Percentiles rank a stretch among this genome's conserved stretches.
These are phyloP conservation scores for Xiphophorus birchmanni DNA, from an alignment of 2,797 vertebrate species.

Conservation along the genomic window DNA sequence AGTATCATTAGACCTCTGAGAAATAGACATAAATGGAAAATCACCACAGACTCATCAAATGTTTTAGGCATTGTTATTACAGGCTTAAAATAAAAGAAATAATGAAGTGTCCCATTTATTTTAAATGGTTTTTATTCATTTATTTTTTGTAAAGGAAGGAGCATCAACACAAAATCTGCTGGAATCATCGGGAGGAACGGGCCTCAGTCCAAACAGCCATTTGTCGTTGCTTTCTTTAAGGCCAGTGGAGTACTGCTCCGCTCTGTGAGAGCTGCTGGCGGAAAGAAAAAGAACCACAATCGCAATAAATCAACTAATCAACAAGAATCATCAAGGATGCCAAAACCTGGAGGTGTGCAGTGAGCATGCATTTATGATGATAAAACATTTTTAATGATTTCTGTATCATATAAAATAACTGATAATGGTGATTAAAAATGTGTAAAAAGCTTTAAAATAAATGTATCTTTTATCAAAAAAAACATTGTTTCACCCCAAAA, in stretches of 20 bases:
- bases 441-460: neutral
- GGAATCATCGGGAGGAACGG: slow-evolving; percentile 95
- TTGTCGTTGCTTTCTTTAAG: slow-evolving; percentile 99
- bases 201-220: slow-evolving; percentile 97
- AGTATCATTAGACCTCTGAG: neutral
- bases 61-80: neutral
- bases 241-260: slow-evolving; percentile 96
- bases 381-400: neutral
- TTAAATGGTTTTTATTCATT: slow-evolving; percentile 28
- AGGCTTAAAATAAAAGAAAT: slow-evolving; percentile 14
- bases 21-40: neutral
- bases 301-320: slow-evolving; percentile 91
- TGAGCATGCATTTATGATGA: slow-evolving; percentile 2
- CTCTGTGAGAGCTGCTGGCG: slow-evolving; percentile 91
- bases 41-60: neutral
- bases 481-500: neutral
- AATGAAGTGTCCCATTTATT: slow-evolving; percentile 8
- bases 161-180: slow-evolving; percentile 96
- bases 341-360: slow-evolving; percentile 85
- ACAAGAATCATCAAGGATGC: slow-evolving; percentile 88
- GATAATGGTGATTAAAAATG: neutral
- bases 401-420: slow-evolving; percentile 1
- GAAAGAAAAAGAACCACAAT: slow-evolving; percentile 93
- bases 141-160: slow-evolving; percentile 83
- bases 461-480: neutral